A percentile compares a stretch with the other conserved stretches of the same genome.
Evolutionary conservation across 2,113 vertebrate species (phyloP).

Genomic region (Muntiacus muntjak): DNA sequence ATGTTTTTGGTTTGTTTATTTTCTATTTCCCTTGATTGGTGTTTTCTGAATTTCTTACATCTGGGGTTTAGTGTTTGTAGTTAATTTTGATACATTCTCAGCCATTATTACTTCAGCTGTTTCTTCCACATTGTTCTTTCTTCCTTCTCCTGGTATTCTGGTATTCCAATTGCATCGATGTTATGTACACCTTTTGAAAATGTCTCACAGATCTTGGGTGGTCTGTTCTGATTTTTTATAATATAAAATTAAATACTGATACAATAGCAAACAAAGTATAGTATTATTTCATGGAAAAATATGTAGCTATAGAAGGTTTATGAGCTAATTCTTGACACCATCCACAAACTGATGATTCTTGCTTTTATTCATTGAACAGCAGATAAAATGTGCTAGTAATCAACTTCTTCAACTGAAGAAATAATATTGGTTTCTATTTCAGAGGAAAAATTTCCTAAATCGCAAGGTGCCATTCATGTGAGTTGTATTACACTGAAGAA

Average conservation of each 20-base stretch:
- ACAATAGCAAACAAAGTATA: neutral
- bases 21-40: neutral
- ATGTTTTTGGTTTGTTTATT: neutral
- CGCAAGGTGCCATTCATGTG: neutral
- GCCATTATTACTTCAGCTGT: neutral
- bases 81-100: neutral
- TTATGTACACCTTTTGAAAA: neutral
- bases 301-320: neutral
- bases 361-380: neutral
- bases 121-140: neutral
- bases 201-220: neutral
- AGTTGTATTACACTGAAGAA: neutral
- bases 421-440: neutral
- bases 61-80: neutral
- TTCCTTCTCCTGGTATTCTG: neutral
- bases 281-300: neutral
- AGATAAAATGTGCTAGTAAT: neutral
- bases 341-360: neutral
- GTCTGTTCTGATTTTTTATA: neutral
- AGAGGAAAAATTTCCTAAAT: neutral
- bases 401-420: neutral
- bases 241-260: neutral
- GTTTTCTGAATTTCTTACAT: neutral
- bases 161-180: neutral
- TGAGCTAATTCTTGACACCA: neutral